phyloP scores from a whole-genome alignment of 64 coral and sea anemone species.

The Pachyseris speciosa region DNA sequence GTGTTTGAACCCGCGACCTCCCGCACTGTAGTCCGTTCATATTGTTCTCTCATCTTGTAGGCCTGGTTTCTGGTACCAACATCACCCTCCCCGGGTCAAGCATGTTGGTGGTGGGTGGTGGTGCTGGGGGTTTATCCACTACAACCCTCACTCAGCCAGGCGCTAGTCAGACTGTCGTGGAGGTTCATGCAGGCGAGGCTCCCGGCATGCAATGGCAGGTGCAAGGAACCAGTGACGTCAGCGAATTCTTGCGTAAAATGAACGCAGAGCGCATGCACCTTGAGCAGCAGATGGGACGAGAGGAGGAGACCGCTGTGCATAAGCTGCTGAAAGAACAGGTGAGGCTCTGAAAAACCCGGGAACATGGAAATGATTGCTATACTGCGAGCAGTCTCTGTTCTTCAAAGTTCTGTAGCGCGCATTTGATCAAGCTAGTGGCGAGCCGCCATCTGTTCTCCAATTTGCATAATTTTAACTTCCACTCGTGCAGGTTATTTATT shows the following conservation, averaged over 20 bases:
- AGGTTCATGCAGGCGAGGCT: slow-evolving; percentile 26
- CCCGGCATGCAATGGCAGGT: slow-evolving; percentile 70
- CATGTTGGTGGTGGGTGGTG: slow-evolving; percentile 1
- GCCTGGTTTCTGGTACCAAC: slow-evolving; percentile 1
- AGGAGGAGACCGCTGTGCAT: slow-evolving; percentile 87
- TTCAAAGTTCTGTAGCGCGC: no score
- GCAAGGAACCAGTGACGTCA: slow-evolving; percentile 89
- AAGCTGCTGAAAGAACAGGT: slow-evolving; percentile 92
- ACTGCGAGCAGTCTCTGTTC: no score
- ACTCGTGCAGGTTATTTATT: no score
- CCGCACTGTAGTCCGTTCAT: not conserved
- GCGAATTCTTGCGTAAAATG: slow-evolving; percentile 91
- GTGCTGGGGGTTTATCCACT: not conserved
- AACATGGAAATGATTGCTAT: no score
- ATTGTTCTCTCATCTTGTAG: not conserved
- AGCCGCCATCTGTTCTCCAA: no score
- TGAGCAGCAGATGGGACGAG: slow-evolving; percentile 82
- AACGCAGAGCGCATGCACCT: slow-evolving; percentile 95
- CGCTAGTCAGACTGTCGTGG: slow-evolving; percentile 3
- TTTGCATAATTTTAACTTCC: no score
- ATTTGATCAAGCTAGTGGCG: no score
- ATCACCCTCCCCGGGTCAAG: slow-evolving; percentile 16
- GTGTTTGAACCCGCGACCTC: not conserved
- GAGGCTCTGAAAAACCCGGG: not conserved
- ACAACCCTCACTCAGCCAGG: slow-evolving; percentile 44